Evolutionary conservation across 2,888 invertebrate species (phyloP).

Genomic region (Acholoe squamosa): DNA sequence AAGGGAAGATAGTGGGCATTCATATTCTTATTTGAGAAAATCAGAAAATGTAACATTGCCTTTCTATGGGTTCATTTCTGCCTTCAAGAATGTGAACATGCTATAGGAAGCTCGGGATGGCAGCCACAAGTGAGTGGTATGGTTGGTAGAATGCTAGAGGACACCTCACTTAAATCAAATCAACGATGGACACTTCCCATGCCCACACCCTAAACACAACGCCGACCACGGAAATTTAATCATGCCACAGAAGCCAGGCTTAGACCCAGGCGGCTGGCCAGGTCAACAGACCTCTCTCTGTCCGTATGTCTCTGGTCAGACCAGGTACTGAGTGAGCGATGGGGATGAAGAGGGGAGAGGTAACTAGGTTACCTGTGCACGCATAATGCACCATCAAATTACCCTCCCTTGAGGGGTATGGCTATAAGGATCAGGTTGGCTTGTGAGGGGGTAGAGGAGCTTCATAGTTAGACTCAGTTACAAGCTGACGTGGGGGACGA

Average conservation of each 20-base stretch:
- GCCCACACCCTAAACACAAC: background rate
- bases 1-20: too few species aligned
- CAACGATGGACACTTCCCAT: background rate
- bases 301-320: background rate
- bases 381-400: background rate
- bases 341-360: background rate
- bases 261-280: background rate
- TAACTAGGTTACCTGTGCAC: background rate
- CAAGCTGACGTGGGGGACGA: too few species aligned
- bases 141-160: background rate
- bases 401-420: background rate
- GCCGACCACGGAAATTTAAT: background rate
- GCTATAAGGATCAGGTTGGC: too few species aligned
- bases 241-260: background rate
- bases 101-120: too few species aligned
- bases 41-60: too few species aligned
- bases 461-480: too few species aligned
- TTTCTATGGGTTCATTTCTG: too few species aligned
- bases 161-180: conserved; percentile 30
- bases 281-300: background rate
- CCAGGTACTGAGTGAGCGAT: background rate
- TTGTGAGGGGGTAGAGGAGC: too few species aligned
- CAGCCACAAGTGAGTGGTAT: background rate
- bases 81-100: too few species aligned
- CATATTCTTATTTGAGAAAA: too few species aligned